Evolutionary conservation across 2,113 vertebrate genomes (phyloP).

Genomic region (Erinaceus europaeus): DNA sequence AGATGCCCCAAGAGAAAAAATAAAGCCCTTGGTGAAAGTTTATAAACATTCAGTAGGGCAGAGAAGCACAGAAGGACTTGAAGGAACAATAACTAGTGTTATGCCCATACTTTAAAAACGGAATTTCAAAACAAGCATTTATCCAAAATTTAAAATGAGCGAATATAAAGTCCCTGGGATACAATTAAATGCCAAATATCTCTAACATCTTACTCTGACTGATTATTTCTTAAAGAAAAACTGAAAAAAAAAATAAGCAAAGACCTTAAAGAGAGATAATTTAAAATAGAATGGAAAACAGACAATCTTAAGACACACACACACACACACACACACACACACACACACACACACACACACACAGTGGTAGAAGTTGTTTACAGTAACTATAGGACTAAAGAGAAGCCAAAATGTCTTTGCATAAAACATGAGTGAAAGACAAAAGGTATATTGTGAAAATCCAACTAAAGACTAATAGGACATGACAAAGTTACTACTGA

Average conservation of each 20-base stretch:
- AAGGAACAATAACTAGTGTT: slow-evolving; percentile 35
- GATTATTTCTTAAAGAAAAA: slow-evolving; percentile 42
- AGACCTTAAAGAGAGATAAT: neutral
- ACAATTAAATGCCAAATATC: slow-evolving; percentile 45
- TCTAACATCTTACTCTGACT: slow-evolving; percentile 9
- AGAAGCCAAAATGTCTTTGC: neutral
- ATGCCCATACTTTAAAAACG: slow-evolving; percentile 31
- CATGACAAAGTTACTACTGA: neutral
- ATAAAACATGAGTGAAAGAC: neutral
- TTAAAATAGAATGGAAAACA: neutral
- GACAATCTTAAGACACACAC: too few species aligned
- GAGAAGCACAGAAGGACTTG: slow-evolving; percentile 33
- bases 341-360: too few species aligned
- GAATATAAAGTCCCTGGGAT: slow-evolving; percentile 39
- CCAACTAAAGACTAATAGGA: neutral
- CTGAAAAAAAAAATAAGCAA: slow-evolving; percentile 10
- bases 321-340: too few species aligned
- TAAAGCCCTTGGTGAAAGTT: slow-evolving; percentile 62
- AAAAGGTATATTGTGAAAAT: neutral
- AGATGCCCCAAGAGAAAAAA: slow-evolving; percentile 48
- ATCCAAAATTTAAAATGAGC: slow-evolving; percentile 54
- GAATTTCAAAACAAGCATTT: slow-evolving; percentile 51
- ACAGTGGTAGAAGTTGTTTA: too few species aligned
- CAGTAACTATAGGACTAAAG: neutral
- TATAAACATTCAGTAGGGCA: slow-evolving; percentile 46